Base-by-base conservation (phyloP, 2,797 vertebrate genomes). In the Holocentrus rufus region DNA sequence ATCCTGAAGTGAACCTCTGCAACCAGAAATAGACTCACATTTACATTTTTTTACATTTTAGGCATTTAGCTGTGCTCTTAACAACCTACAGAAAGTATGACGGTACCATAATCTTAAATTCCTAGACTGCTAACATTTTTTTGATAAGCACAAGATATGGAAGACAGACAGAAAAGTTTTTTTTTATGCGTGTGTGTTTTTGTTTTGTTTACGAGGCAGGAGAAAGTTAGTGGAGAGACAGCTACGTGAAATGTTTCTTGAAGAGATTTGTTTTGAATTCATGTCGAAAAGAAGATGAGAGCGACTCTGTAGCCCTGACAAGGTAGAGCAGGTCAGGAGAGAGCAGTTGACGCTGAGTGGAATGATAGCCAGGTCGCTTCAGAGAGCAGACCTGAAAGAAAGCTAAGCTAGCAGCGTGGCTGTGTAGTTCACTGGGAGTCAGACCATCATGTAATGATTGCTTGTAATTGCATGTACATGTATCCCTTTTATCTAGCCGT, bases 1-100 rank as follows among this genome's bases (percentile, higher is more conserved):
- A 72, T 69, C 57, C 58, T 77, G 65, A 57, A 42, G 69, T 15
- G 53, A 80, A 65, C 30, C 44, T 69, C 46, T 5, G 15, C 27
- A 39, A 64, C 66, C 62, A 77, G 61, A 55, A 84, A 81, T 73
- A 81, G 76, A 82, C 36, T 58, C 2, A 17, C 55, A 79, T 78
- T 31, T 68, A 79, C 72, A 81, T 81, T 27, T 27, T 27, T 27
- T 68, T 66, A 82, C 73, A 52, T 31, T 60, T 22, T 20, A 63
- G 42, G 25, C 65, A 27, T 81, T 76, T 69, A 69, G 55, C 52
- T 42, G 18, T 11, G 9, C 9, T 11, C 42, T 44, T 15, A 15
- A 36, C 62, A 54, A 25, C 13, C 34, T 42, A 1, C 31, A 52
- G 20, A 18, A 7, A 20, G 60, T 18, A 54, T 25, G 63, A 64